Base-by-base conservation (phyloP, 2,797 vertebrate genomes). In the Erethizon dorsatum region DNA sequence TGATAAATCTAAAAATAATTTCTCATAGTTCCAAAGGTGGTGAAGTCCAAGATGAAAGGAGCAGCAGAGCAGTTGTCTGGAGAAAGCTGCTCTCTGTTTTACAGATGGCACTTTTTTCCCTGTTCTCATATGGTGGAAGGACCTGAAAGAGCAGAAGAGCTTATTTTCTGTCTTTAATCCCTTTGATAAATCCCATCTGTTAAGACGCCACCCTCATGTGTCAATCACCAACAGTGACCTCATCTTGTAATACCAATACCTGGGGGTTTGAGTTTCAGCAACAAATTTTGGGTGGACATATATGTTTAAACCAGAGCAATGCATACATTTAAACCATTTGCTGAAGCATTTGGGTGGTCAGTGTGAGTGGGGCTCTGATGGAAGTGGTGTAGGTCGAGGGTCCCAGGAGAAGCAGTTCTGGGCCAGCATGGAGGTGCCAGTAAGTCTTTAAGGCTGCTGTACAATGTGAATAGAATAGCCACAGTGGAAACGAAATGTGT, bases 391-490 rank as follows among this genome's bases (percentile, higher is more conserved):
- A 18, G 6, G 26, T 47, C 14, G 59, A 13, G 0, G 11, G 8
- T 75, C 28, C 67, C 8, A 61, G 26, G 31, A 17, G 61, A 37
- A 50, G 37, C 6, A 37, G 6, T 8, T 1, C 6, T 63, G 5
- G 3, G 8, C 18, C 28, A 71, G 52, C 5, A 14, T 14, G 2
- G 2, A 24, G 9, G 13, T 11, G 0, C 2, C 15, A 15, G 0
- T 6, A 18, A 75, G n/a, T 5, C 28, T 84, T 18, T 59, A 6
- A 56, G 57, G 28, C 22, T 88, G 31, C 22, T 79, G 22, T 1
- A 26, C n/a, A 22, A 20, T 61, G 28, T 73, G 14, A 31, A 18
- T 31, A 69, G 10, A 75, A 59, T 69, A 26, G 3, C 4, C 6
- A 13, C 28, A 47, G 31, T 26, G 18, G 12, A 73, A 69, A 17